These are phyloP conservation scores for Phacellophora camtschatica DNA, from an alignment of 30 jellyfish, hydroid and myxozoan genomes.

Conservation along the genomic window DNA sequence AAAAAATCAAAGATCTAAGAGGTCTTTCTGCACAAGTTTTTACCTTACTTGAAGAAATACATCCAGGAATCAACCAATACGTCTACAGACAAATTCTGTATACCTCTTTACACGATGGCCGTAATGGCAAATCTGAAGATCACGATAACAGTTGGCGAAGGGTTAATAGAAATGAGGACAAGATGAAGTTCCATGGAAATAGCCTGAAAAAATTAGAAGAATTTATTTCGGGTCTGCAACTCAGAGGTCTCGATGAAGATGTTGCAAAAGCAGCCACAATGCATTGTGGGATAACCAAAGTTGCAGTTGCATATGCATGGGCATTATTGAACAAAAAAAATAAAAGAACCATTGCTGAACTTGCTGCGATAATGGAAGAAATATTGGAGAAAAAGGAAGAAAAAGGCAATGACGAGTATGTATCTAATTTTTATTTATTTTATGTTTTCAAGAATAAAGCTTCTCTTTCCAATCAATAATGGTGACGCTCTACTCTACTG, in stretches of 20 bases:
- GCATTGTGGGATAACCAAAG: conserved; percentile 17
- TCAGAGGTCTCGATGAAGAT: conserved; percentile 39
- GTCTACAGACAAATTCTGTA: neutral
- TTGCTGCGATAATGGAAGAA: conserved; percentile 26
- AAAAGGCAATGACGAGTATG: neutral
- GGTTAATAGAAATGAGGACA: conserved; percentile 10
- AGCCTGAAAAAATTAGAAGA: neutral
- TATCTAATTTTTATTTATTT: too few relatives aligned
- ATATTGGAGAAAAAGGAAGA: conserved; percentile 29
- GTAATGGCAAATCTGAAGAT: neutral
- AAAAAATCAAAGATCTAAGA: too few relatives aligned
- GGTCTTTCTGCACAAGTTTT: conserved; percentile 47
- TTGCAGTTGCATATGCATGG: conserved; percentile 43
- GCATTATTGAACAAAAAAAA: conserved; percentile 8
- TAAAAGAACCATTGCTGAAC: neutral
- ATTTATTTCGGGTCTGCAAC: conserved; percentile 19
- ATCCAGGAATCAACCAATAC: conserved; percentile 20
- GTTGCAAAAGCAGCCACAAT: conserved; percentile 68
- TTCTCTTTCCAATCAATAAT: too few relatives aligned
- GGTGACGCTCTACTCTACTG: too few relatives aligned
- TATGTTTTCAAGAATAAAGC: too few relatives aligned
- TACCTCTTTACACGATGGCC: conserved; percentile 29
- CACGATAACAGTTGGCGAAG: neutral
- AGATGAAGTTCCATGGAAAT: conserved; percentile 8
- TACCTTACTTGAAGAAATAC: conserved; percentile 44